Evolutionary conservation across 2,888 invertebrate genomes (phyloP), one percentile per base, ranked within the genome.

Genomic region (Morpho achilles): DNA sequence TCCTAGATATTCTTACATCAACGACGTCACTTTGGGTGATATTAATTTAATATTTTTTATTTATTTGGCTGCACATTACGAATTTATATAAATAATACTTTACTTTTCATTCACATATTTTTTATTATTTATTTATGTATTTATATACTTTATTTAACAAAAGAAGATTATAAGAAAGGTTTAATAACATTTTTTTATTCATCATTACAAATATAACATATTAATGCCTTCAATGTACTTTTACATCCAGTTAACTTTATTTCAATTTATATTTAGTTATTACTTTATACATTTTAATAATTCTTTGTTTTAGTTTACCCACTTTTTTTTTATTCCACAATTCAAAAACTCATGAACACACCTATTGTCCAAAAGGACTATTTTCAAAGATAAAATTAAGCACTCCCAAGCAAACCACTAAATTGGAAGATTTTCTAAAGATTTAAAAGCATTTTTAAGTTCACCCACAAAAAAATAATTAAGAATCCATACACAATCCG

Each of bases 401-500:
- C 22, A 8, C n/a, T 46, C 45, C 16, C 22, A 23, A 43, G n/a
- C 41, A 41, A 41, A n/a, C 47, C 32, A 10, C 44, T 32, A 23
- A 52, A 42, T 51, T 23, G 16, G 32, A 41, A 41, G 0, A 9
- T 16, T 50, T 50, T 4, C 22, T 7, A 8, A n/a, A 9, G 23
- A 8, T 3, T 46, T 53, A 16, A 48, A 55, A 44, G 10, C 49
- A n/a, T 55, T 55, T 47, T 44, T 9, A 50, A 44, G 55, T 55
- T 44, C 7, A 40, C 9, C n/a, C 3, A 10, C 39, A 55, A 55
- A 60, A 52, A 61, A 55, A 43, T 44, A 54, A 61, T 56, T 59
- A 50, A 40, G 52, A 56, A 16, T 56, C 46, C 53, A 42, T 22
- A 53, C 50, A 50, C 53, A 63, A 49, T 56, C 50, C 54, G 58